phyloP scores from a whole-genome alignment of 2,113 vertebrate genomes.

The Leptosomus discolor region DNA sequence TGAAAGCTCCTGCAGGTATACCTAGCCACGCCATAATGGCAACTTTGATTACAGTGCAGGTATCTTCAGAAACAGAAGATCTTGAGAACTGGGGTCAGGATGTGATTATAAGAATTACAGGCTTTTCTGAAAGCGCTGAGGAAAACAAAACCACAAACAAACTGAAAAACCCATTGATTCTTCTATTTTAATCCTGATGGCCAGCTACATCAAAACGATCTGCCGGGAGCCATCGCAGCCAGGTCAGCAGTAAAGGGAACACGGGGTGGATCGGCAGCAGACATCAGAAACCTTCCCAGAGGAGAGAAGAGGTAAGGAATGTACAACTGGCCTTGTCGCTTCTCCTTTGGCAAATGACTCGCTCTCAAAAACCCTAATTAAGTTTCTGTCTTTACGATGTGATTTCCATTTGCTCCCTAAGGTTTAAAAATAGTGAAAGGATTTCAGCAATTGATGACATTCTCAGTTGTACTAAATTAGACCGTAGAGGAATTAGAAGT shows the following conservation, averaged over 20 bases:
- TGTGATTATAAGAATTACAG: not conserved
- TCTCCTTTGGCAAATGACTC: slow-evolving; percentile 6
- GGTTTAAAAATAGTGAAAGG: slow-evolving; percentile 24
- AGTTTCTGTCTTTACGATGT: slow-evolving; percentile 21
- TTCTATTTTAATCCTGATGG: slow-evolving; percentile 5
- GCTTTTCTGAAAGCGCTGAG: not conserved
- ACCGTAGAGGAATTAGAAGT: not conserved
- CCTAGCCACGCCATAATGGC: not conserved
- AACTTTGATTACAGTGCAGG: not conserved
- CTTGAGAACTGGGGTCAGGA: not conserved
- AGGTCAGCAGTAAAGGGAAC: not conserved
- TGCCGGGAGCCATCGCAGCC: not conserved
- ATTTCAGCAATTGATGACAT: not conserved
- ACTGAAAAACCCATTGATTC: not conserved
- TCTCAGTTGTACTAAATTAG: not conserved
- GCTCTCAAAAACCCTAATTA: slow-evolving; percentile 20
- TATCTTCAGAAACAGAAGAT: not conserved
- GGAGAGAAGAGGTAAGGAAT: slow-evolving; percentile 20
- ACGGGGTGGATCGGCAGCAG: rapidly evolving
- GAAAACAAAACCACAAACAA: not conserved
- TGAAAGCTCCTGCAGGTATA: not conserved
- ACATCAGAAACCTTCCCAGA: not conserved
- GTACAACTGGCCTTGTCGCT: not conserved
- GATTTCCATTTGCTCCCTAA: slow-evolving; percentile 26
- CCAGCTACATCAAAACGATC: not conserved